phyloP scores from a whole-genome alignment of 2,113 vertebrate species.

The Ia io region DNA sequence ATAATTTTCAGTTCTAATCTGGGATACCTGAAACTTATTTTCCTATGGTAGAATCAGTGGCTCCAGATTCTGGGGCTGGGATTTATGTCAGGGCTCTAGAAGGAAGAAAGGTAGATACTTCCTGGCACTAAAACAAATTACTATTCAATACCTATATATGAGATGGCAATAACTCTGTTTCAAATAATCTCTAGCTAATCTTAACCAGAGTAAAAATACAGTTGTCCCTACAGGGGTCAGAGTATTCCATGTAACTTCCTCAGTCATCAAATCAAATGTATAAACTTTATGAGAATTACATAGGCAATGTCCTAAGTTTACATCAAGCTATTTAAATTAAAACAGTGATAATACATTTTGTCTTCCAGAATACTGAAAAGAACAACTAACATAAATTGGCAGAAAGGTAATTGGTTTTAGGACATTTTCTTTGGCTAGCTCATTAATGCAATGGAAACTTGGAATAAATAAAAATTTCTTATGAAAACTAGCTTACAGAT shows the following conservation, averaged over 20 bases:
- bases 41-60: neutral
- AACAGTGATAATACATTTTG: neutral
- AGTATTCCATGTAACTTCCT: neutral
- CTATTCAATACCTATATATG: neutral
- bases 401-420: slow-evolving; percentile 16
- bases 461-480: neutral
- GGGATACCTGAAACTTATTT: neutral
- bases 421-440: neutral
- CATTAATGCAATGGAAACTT: neutral
- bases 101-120: neutral
- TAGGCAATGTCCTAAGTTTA: neutral
- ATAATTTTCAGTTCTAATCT: neutral
- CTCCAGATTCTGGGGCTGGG: neutral
- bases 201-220: neutral
- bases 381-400: neutral
- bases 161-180: neutral
- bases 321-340: neutral
- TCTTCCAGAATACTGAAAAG: neutral
- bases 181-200: neutral
- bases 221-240: neutral
- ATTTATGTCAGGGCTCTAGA: neutral
- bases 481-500: neutral
- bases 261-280: neutral
- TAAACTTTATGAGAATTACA: neutral
- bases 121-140: neutral